Percentiles rank a stretch among this genome's conserved stretches.
These are phyloP conservation scores for Thalassoma bifasciatum DNA, from an alignment of 2,113 vertebrate genomes.

Conservation along the genomic window DNA sequence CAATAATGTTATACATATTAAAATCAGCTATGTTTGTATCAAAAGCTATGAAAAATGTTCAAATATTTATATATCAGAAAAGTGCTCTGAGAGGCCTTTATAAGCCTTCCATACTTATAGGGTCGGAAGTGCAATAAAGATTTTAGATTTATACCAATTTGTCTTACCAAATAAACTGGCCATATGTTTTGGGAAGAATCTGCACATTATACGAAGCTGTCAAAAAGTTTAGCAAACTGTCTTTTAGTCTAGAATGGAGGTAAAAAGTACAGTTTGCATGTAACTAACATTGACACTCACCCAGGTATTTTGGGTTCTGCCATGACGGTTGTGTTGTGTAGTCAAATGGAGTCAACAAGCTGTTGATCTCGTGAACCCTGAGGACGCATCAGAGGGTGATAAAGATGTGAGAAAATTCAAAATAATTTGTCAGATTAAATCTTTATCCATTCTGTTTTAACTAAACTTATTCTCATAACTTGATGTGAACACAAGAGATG, in stretches of 20 bases:
- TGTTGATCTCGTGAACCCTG: conserved; percentile 84
- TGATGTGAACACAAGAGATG: neutral
- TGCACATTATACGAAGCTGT: neutral
- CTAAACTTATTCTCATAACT: neutral
- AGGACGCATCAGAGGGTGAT: neutral
- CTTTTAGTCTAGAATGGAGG: neutral
- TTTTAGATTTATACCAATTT: neutral
- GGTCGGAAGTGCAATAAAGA: neutral
- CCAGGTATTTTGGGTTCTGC: conserved; percentile 84
- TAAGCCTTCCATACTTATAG: too few species aligned
- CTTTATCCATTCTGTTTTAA: too few species aligned
- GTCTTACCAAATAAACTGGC: neutral
- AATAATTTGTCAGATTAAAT: neutral
- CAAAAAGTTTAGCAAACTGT: neutral
- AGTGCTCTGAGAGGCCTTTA: too few species aligned
- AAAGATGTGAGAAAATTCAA: neutral
- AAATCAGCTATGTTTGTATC: too few species aligned
- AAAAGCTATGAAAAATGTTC: too few species aligned
- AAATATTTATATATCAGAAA: too few species aligned
- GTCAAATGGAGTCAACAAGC: conserved; percentile 84
- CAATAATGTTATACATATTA: too few species aligned
- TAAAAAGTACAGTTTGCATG: neutral
- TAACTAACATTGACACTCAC: conserved; percentile 67
- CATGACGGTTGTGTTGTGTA: conserved; percentile 84
- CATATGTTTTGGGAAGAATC: neutral